These are phyloP conservation scores for Laspeyria flexula DNA, from an alignment of 2,888 invertebrate genomes.

Conservation along the genomic window DNA sequence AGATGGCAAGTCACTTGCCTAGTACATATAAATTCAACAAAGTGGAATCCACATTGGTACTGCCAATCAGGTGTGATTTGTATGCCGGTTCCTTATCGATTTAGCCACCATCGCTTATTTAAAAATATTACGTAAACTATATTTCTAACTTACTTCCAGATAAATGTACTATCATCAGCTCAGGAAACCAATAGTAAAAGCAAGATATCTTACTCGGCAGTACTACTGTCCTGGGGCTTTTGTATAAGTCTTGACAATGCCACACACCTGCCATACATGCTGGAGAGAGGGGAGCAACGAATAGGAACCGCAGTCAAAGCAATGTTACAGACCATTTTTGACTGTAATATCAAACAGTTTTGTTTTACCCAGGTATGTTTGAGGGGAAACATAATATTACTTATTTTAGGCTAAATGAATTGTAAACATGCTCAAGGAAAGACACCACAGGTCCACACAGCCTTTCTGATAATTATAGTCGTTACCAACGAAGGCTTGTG, in stretches of 20 bases:
- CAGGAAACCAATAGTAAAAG: constrained; percentile 52
- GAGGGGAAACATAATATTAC: neutral
- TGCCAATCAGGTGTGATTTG: too few species aligned
- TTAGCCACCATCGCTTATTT: too few species aligned
- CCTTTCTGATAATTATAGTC: too few species aligned
- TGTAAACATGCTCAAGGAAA: too few species aligned
- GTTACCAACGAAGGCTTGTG: too few species aligned
- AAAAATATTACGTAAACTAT: too few species aligned
- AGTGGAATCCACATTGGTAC: too few species aligned
- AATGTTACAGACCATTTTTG: constrained; percentile 73
- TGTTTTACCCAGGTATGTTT: constrained; percentile 73
- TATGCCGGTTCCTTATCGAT: too few species aligned
- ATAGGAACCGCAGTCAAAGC: constrained; percentile 66
- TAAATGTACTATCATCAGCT: constrained; percentile 64
- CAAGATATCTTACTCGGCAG: constrained; percentile 66
- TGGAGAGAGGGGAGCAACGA: constrained; percentile 75
- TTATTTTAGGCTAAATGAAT: too few species aligned
- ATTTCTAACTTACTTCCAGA: constrained; percentile 59
- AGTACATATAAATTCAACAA: too few species aligned
- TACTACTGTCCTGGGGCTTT: constrained; percentile 76
- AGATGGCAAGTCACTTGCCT: too few species aligned
- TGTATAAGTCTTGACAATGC: constrained; percentile 53
- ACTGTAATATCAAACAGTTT: constrained; percentile 75
- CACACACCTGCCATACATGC: constrained; percentile 74
- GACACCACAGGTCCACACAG: too few species aligned